Evolutionary conservation across 2,888 invertebrate genomes (phyloP), one percentile per base, ranked within the genome.

Genomic region (Cyaniris semiargus): DNA sequence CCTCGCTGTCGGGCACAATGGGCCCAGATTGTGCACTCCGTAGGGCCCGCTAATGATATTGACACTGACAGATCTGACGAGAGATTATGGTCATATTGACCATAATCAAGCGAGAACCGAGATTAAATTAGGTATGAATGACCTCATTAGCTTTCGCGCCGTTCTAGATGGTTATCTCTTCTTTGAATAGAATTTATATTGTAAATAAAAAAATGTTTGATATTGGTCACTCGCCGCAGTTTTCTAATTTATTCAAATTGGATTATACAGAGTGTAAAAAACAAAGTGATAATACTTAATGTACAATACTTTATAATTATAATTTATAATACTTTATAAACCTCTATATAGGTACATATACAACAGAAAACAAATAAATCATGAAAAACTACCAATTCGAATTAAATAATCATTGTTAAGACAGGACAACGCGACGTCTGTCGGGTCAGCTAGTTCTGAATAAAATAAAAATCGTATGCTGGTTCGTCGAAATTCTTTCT

Each of bases 31-130:
- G 71, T 71, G 38, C 66, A 31, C 66, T 66, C 38, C 71, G 71
- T 71, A 38, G 71, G 71, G 71, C 21, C 21, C 38, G 71, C 10
- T 71, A 34, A 71, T 71, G 71, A 71, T 38, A 71, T 71, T 38
- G 71, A 71, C 71, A 38, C 38, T 38, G 71, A 71, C 38, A 71
- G 71, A 71, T 71, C 38, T 71, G 71, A 71, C 38, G 71, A 38
- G 71, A 71, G 71, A 71, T 71, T 71, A 71, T 71, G 71, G 71
- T 71, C 71, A 71, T n/a, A n/a, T n/a, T n/a, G n/a, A n/a, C n/a
- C n/a, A 71, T 38, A 66, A 66, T 66, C 66, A 66, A 71, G 34
- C 71, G n/a, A 71, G 71, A 21, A 10, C 71, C 38, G 71, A 70
- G n/a, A 71, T 71, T 34, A 34, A 70, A 70, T 34, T 38, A 71